Conservation (phyloP, 2,888 invertebrate species). For the Pyrgus malvae region DNA sequence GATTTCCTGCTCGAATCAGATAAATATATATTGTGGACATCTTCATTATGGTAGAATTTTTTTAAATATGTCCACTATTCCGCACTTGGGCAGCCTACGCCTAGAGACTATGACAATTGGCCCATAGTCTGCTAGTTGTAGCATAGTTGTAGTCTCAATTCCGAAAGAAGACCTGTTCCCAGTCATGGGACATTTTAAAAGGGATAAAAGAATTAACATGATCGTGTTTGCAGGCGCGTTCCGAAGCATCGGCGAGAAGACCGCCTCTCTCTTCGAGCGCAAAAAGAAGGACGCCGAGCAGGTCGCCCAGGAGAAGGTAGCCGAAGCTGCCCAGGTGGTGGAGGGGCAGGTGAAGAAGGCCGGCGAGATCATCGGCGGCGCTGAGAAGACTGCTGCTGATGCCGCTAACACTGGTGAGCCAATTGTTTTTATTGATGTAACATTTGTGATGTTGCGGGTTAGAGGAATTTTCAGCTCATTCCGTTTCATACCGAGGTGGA, state of each 20-base stretch:
- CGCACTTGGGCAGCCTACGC: too few species aligned
- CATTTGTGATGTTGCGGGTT: too few species aligned
- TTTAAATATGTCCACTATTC: too few species aligned
- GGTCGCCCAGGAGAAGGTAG: slow-evolving; percentile 83
- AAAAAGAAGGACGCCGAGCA: slow-evolving; percentile 88
- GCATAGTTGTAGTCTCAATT: too few species aligned
- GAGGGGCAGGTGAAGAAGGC: slow-evolving; percentile 85
- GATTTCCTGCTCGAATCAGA: background rate
- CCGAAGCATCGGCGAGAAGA: slow-evolving; percentile 87
- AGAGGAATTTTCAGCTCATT: too few species aligned
- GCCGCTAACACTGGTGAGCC: slow-evolving; percentile 67
- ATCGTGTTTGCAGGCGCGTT: slow-evolving; percentile 80
- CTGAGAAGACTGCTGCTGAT: slow-evolving; percentile 78
- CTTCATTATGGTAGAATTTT: too few species aligned
- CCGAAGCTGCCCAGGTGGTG: slow-evolving; percentile 82
- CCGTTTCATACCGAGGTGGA: too few species aligned
- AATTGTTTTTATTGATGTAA: background rate
- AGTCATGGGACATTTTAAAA: too few species aligned
- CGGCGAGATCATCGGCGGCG: slow-evolving; percentile 81
- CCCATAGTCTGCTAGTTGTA: too few species aligned
- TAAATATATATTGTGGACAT: background rate
- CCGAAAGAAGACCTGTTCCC: too few species aligned
- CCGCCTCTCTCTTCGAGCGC: slow-evolving; percentile 85
- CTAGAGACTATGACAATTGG: too few species aligned
- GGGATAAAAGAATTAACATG: background rate